Evolutionary conservation across 1,140 invertebrate genomes (phyloP).

Genomic region (Manduca sexta): DNA sequence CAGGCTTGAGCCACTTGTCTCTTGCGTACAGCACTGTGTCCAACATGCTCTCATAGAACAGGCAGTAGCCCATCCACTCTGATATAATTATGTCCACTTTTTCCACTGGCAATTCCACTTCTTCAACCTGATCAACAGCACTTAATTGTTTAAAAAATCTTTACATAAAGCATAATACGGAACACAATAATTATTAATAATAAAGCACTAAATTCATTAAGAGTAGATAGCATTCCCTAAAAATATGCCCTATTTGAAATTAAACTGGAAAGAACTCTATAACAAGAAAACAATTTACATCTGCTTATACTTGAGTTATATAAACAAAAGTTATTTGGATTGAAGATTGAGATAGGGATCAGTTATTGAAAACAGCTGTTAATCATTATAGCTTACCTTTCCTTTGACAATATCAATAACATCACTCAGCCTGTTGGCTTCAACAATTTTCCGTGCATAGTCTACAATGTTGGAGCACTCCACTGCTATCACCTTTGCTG

Average conservation of each 20-base stretch:
- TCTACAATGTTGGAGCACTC: slow-evolving; percentile 98
- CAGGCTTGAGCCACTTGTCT: slow-evolving; percentile 87
- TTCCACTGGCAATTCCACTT: slow-evolving; percentile 84
- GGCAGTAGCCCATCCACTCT: slow-evolving; percentile 98
- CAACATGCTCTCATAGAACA: slow-evolving; percentile 93
- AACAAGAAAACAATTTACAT: too few relatives aligned
- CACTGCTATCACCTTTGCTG: slow-evolving; percentile 95
- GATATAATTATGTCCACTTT: slow-evolving; percentile 99
- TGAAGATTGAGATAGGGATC: too few relatives aligned
- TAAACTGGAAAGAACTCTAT: too few relatives aligned
- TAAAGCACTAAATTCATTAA: too few relatives aligned
- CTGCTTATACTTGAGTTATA: too few relatives aligned
- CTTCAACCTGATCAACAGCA: slow-evolving; percentile 76
- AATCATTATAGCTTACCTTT: slow-evolving; percentile 75
- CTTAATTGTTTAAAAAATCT: too few relatives aligned
- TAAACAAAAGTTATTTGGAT: too few relatives aligned
- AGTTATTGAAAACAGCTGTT: background rate
- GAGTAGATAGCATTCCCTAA: too few relatives aligned
- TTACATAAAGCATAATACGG: too few relatives aligned
- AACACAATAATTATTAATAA: too few relatives aligned
- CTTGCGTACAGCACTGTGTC: slow-evolving; percentile 89
- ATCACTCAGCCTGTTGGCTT: slow-evolving; percentile 86
- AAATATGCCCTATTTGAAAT: too few relatives aligned
- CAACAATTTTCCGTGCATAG: slow-evolving; percentile 94
- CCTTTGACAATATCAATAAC: slow-evolving; percentile 96